These are phyloP conservation scores for crab-eating macaque (Macaca fascicularis) DNA, from an alignment of 2,113 vertebrate species.

Conservation along the genomic window T2T-MFA8v1.1 NC_088379.1:93820501-93821000, in stretches of 20 bases:
- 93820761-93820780: background rate
- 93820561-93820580: slow-evolving; percentile 84
- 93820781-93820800: background rate
- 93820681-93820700: background rate
- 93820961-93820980: background rate
- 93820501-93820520: slow-evolving; percentile 93
- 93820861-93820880: background rate
- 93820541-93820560: slow-evolving; percentile 95
- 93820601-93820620: slow-evolving; percentile 82
- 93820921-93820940: background rate
- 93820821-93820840: background rate
- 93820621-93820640: slow-evolving; percentile 37
- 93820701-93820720: background rate
- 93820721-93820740: slow-evolving; percentile 39
- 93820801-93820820: background rate
- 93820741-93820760: background rate
- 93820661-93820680: slow-evolving; percentile 40
- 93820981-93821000: slow-evolving; percentile 20
- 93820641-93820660: slow-evolving; percentile 52
- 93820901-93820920: background rate
- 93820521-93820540: slow-evolving; percentile 98
- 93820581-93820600: slow-evolving; percentile 84
- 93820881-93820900: background rate
- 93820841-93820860: background rate
- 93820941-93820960: background rate